phyloP scores from a whole-genome alignment of 1,140 invertebrate species.

The Mylabris phalerata region DNA sequence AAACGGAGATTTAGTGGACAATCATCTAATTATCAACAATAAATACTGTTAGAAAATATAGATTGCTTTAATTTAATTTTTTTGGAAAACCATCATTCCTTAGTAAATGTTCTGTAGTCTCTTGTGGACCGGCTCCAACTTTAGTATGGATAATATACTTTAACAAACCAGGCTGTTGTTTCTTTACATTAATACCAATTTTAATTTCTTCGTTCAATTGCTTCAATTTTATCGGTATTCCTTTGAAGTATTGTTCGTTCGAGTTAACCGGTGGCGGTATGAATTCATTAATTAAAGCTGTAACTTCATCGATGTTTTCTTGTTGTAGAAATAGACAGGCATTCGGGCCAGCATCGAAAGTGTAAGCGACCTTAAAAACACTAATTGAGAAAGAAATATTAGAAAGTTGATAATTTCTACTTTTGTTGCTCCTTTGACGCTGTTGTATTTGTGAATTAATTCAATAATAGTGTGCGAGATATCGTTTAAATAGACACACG shows the following conservation, averaged over 20 bases:
- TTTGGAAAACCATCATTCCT: conserved; percentile 46
- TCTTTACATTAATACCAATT: conserved; percentile 37
- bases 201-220: conserved; percentile 14
- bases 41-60: no score
- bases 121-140: conserved; percentile 63
- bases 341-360: conserved; percentile 97
- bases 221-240: conserved; percentile 29
- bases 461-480: conserved; percentile 71
- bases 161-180: conserved; percentile 50
- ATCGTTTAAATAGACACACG: conserved; percentile 88
- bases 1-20: no score
- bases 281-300: conserved; percentile 58
- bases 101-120: conserved; percentile 52
- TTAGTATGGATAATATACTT: conserved; percentile 82
- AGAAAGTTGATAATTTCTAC: conserved; percentile 40
- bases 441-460: conserved; percentile 80
- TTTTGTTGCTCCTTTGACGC: conserved; percentile 50
- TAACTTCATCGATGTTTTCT: conserved; percentile 61
- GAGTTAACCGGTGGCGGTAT: conserved; percentile 54
- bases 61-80: neutral
- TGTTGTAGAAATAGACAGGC: conserved; percentile 84
- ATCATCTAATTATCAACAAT: no score
- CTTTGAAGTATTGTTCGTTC: conserved; percentile 49
- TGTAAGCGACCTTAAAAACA: conserved; percentile 73
- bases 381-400: neutral